Evolutionary conservation across 2,888 invertebrate genomes (phyloP).

Genomic region (Phlogophora meticulosa): DNA sequence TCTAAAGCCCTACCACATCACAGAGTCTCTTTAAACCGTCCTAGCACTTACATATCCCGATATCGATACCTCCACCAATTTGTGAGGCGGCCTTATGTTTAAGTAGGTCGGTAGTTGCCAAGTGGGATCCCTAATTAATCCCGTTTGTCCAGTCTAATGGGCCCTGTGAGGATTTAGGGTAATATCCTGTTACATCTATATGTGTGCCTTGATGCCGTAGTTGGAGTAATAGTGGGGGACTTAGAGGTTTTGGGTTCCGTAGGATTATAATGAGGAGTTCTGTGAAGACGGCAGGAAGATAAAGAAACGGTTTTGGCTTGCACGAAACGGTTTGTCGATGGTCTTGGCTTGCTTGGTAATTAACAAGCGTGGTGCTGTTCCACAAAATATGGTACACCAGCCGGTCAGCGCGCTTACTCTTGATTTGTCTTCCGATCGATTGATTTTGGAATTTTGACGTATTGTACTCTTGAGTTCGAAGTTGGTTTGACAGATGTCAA

Average conservation of each 20-base stretch:
- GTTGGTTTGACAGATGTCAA: too few relatives aligned
- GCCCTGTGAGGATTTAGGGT: constrained; percentile 50
- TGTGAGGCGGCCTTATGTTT: constrained; percentile 41
- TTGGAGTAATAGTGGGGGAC: constrained; percentile 18
- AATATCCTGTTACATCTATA: constrained; percentile 49
- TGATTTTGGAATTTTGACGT: too few relatives aligned
- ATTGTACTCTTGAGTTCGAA: too few relatives aligned
- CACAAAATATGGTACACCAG: too few relatives aligned
- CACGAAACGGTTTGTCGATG: too few relatives aligned
- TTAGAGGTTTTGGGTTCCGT: constrained; percentile 11
- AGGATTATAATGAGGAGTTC: constrained; percentile 28
- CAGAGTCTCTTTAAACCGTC: not conserved
- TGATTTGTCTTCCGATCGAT: too few relatives aligned
- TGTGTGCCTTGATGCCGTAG: constrained; percentile 12
- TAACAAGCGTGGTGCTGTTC: too few relatives aligned
- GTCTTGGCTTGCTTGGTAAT: too few relatives aligned
- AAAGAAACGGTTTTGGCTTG: too few relatives aligned
- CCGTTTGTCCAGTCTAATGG: constrained; percentile 65
- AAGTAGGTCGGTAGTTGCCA: constrained; percentile 51
- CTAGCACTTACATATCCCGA: constrained; percentile 10
- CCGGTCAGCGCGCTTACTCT: too few relatives aligned
- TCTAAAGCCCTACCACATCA: not conserved
- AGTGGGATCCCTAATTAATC: constrained; percentile 61
- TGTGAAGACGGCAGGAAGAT: not conserved
- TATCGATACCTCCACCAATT: constrained; percentile 52